Base-by-base conservation (phyloP, 2,888 invertebrate genomes). In the Phania funesta region DNA sequence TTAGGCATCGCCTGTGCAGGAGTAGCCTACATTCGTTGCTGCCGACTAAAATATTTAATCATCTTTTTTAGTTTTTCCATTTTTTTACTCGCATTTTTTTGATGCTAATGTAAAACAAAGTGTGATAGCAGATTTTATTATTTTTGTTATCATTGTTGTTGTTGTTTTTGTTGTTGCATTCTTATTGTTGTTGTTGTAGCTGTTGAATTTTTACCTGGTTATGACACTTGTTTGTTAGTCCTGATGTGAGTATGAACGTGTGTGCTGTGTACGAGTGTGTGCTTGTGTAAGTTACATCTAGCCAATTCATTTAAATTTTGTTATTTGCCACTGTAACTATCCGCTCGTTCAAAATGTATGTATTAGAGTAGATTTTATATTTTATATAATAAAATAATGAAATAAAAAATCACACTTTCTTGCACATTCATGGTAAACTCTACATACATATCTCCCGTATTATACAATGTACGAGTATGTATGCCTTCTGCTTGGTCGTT, bases 61-160 rank as follows among this genome's bases (percentile, higher is more conserved):
- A 4, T 38, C 5, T 24, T 48, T 38, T 44, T 18, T 52, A n/a
- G 13, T 76, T 54, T 73, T 70, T 81, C 38, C 68, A 77, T 77
- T 78, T 78, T 60, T 32, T 75, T n/a, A n/a, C n/a, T n/a, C n/a
- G n/a, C n/a, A n/a, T n/a, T n/a, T n/a, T n/a, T n/a, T n/a, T n/a
- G n/a, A 82, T 82, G 82, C 78, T 75, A 82, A 82, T 82, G 78
- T 68, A 62, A 64, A 81, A 77, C 70, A 75, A 78, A 77, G 82
- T 82, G 78, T 75, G 74, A 82, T 74, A 75, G 82, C 65, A 75
- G 56, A 65, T 70, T 82, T 74, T 76, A 73, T 73, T 26, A 50
- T 67, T 18, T 54, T 32, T 70, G 38, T 70, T 52, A 16, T 44
- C 44, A 24, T 52, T 52, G 46, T 9, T 5, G 54, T 48, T 35